Conservation (phyloP, 2,797 vertebrate species). For the Mus spretus region DNA sequence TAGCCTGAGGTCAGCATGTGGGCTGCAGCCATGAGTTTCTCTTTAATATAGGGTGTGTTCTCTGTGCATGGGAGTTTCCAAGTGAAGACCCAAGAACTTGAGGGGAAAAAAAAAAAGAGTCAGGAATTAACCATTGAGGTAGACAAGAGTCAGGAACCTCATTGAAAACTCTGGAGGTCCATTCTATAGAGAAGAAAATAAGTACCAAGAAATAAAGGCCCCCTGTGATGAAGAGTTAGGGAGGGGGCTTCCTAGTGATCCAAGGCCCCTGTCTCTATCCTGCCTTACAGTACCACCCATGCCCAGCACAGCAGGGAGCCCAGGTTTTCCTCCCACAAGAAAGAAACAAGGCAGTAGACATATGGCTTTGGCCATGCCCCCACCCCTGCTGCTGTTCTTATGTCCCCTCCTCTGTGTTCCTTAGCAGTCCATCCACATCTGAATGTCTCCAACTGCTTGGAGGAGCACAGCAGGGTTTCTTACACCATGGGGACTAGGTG, state of each 20-base stretch:
- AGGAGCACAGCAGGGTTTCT: background rate
- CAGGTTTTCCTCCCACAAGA: background rate
- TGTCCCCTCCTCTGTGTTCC: background rate
- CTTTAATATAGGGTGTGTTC: background rate
- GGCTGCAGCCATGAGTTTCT: background rate
- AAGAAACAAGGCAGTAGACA: background rate
- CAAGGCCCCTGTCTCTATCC: too few species aligned
- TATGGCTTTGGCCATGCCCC: fast-evolving
- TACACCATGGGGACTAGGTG: fast-evolving
- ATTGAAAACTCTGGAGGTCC: background rate
- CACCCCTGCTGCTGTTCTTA: background rate
- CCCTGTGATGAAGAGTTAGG: background rate
- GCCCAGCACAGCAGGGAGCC: background rate
- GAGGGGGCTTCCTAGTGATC: too few species aligned
- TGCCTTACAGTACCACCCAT: background rate
- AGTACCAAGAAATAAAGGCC: background rate
- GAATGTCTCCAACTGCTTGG: background rate
- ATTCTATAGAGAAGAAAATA: background rate
- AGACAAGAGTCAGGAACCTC: background rate
- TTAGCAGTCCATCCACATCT: background rate
- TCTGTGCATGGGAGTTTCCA: slow-evolving; percentile 10
- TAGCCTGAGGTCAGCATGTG: background rate
- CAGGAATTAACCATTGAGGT: background rate
- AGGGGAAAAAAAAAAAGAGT: background rate
- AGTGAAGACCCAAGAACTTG: background rate